Percentiles rank a stretch among this genome's conserved stretches.
These are phyloP conservation scores for Parazoanthus darwini DNA, from an alignment of 92 coral and sea anemone genomes.

Conservation along the genomic window DNA sequence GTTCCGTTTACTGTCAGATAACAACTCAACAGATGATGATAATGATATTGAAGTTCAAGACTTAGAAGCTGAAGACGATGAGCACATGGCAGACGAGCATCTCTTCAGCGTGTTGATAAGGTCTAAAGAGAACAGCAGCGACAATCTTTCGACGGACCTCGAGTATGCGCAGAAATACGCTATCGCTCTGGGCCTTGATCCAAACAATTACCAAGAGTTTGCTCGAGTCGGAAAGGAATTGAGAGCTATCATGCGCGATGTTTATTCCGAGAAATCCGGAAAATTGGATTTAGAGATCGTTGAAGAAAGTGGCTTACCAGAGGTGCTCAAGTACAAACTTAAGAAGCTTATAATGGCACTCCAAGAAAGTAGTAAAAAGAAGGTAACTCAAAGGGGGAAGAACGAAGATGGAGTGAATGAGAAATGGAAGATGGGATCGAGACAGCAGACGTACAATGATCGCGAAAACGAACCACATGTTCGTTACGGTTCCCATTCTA, in stretches of 20 bases:
- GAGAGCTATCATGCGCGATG: constrained; percentile 28
- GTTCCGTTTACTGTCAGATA: constrained; percentile 13
- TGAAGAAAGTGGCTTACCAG: constrained; percentile 13
- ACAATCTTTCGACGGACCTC: not conserved
- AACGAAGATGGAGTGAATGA: not conserved
- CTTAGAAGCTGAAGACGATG: not conserved
- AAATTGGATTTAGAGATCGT: constrained; percentile 6
- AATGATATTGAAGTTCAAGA: not conserved
- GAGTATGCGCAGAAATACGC: constrained; percentile 47
- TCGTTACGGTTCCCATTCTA: not conserved
- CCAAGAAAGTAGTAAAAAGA: not conserved
- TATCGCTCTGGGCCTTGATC: constrained; percentile 49
- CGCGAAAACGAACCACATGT: not conserved
- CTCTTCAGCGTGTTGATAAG: constrained; percentile 33
- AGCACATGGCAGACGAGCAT: not conserved
- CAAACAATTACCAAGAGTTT: constrained; percentile 59
- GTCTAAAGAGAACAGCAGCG: not conserved
- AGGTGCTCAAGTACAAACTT: constrained; percentile 27
- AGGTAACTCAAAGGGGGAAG: not conserved
- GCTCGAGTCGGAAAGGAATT: constrained; percentile 50
- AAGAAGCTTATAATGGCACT: constrained; percentile 2
- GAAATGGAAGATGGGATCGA: not conserved
- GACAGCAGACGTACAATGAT: not conserved
- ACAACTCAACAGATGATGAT: not conserved
- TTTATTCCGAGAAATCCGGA: constrained; percentile 31